Base-by-base conservation (phyloP, 2,113 vertebrate species). In the Equus przewalskii region DNA sequence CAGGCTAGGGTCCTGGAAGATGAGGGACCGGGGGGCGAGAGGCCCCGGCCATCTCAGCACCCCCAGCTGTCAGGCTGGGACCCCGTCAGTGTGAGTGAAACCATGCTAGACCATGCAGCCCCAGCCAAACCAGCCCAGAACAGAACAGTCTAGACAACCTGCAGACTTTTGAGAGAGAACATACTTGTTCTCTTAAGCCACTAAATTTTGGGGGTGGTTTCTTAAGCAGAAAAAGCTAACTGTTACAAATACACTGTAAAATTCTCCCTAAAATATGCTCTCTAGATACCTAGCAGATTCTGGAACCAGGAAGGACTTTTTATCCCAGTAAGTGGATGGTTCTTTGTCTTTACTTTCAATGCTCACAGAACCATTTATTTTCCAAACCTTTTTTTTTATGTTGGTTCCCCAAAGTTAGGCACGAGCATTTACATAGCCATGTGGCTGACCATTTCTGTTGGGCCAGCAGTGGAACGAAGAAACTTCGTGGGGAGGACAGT, bases 291-390 rank as follows among this genome's bases (percentile, higher is more conserved):
- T 44, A 22, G 13, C 30, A 64, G 78, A 64, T 33, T 86, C 82
- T 78, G 67, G 58, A 86, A 78, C 49, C 14, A 46, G 76, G 46
- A 93, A 75, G 22, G 26, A 92, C 75, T 94, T 92, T 44, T 92
- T 72, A 56, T 89, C 30, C 30, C 15, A 60, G 7, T 54, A 76
- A 79, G 51, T 94, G 64, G 36, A 22, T 84, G 88, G 81, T 54
- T 83, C 30, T 24, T 73, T 3, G 30, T 62, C 36, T 93, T 95
- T 84, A 69, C 92, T 88, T 97, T 62, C 91, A 91, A 44, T 91
- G 36, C 33, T 96, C 16, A 80, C 21, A 93, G 58, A 96, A 14
- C 15, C 64, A 73, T 64, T 91, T 81, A 18, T 36, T 86, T 83
- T 81, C 65, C 54, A 73, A 89, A 64, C 19, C 7, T 36, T 73